phyloP scores from a whole-genome alignment of 2,888 invertebrate species.

The Andricus quercusramuli region DNA sequence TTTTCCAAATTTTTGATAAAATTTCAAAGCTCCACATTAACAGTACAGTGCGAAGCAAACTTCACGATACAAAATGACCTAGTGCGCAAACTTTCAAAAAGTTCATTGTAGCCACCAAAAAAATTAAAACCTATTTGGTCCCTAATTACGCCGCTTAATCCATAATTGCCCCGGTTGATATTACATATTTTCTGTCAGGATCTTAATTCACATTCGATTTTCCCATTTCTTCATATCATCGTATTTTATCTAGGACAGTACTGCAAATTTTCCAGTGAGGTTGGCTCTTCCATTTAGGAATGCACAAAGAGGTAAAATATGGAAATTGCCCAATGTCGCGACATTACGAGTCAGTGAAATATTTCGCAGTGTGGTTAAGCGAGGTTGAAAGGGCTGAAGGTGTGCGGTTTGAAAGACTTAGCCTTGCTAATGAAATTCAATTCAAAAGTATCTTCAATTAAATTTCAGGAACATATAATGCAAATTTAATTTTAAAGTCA shows the following conservation, averaged over 20 bases:
- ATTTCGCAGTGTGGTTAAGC: not conserved
- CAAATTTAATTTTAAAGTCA: not conserved
- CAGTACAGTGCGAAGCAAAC: too few relatives aligned
- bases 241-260: not conserved
- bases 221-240: too few relatives aligned
- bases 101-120: too few relatives aligned
- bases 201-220: too few relatives aligned
- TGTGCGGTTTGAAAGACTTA: not conserved
- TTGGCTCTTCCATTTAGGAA: constrained; percentile 6
- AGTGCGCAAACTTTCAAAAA: too few relatives aligned
- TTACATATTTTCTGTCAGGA: too few relatives aligned
- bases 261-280: not conserved
- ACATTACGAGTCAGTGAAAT: constrained; percentile 1
- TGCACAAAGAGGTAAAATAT: not conserved
- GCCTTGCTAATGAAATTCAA: not conserved
- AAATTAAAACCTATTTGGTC: too few relatives aligned
- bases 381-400: not conserved
- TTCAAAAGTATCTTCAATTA: not conserved
- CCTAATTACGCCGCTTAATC: too few relatives aligned
- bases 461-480: not conserved
- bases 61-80: too few relatives aligned
- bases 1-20: too few relatives aligned
- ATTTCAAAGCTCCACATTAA: too few relatives aligned
- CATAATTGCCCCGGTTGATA: too few relatives aligned
- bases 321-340: not conserved